Evolutionary conservation across 1,140 invertebrate species (phyloP).

Genomic region (Himalopsyche phryganea): DNA sequence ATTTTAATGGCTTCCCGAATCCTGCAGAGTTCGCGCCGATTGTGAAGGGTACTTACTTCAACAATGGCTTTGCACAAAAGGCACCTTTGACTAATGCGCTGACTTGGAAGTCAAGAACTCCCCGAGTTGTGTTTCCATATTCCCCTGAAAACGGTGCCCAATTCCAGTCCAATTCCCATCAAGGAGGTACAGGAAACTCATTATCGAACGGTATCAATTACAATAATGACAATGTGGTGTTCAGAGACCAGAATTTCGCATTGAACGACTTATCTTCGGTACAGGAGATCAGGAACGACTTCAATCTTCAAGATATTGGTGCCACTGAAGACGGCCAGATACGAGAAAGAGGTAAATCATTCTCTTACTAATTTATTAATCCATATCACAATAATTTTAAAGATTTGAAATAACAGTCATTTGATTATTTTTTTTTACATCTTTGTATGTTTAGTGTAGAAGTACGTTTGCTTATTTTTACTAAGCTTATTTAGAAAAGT

Average conservation of each 20-base stretch:
- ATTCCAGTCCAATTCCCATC: slow-evolving; percentile 49
- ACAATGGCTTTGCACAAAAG: slow-evolving; percentile 20
- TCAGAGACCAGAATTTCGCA: slow-evolving; percentile 58
- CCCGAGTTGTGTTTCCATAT: slow-evolving; percentile 56
- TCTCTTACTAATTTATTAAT: too few species aligned
- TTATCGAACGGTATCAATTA: slow-evolving; percentile 41
- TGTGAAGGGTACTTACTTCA: slow-evolving; percentile 39
- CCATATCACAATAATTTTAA: too few species aligned
- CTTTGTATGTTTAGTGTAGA: too few species aligned
- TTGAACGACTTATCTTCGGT: slow-evolving; percentile 52
- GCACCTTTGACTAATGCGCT: slow-evolving; percentile 10
- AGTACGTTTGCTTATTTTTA: too few species aligned
- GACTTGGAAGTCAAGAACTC: slow-evolving; percentile 52
- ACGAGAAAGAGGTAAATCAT: slow-evolving; percentile 54
- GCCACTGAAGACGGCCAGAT: slow-evolving; percentile 43
- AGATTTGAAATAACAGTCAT: too few species aligned
- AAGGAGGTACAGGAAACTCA: slow-evolving; percentile 39
- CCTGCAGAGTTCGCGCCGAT: slow-evolving; percentile 38
- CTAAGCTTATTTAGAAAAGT: too few species aligned
- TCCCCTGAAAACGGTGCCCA: slow-evolving; percentile 41
- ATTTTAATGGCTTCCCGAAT: slow-evolving; percentile 35
- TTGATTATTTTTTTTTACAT: too few species aligned
- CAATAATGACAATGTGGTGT: slow-evolving; percentile 56
- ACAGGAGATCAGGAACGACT: slow-evolving; percentile 51
- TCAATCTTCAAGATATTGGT: slow-evolving; percentile 53